Conservation (phyloP, 2,888 invertebrate genomes). For the Quadroppia sp. region DNA sequence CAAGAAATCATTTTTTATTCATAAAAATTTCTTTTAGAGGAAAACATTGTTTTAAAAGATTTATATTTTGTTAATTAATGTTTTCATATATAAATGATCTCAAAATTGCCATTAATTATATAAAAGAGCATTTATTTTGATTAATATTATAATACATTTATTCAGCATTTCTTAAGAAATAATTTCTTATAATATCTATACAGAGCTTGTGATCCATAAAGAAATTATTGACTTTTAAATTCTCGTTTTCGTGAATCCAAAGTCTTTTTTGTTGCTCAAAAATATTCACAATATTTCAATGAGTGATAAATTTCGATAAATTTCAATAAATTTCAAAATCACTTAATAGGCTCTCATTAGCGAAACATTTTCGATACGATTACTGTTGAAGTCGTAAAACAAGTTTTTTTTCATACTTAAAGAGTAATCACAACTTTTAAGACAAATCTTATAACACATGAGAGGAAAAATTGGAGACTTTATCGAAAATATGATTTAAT, state of each 20-base stretch:
- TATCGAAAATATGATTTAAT: too few relatives aligned
- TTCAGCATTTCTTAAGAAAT: too few relatives aligned
- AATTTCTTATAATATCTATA: too few relatives aligned
- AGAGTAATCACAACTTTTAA: not conserved
- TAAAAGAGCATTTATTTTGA: not conserved
- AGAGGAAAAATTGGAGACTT: too few relatives aligned
- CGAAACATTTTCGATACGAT: slow-evolving; percentile 10
- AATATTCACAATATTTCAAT: not conserved
- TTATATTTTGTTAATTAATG: not conserved
- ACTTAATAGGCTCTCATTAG: slow-evolving; percentile 33
- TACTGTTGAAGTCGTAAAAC: not conserved
- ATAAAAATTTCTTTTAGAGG: not conserved
- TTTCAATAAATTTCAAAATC: too few relatives aligned
- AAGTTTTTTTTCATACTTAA: too few relatives aligned
- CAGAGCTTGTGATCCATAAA: not conserved
- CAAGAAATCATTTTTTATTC: not conserved
- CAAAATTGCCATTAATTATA: not conserved
- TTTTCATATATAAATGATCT: not conserved
- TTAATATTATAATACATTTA: too few relatives aligned
- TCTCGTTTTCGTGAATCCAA: not conserved
- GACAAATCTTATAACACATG: not conserved
- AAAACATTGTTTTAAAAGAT: not conserved
- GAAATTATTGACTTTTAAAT: slow-evolving; percentile 6
- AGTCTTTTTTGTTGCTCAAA: not conserved
- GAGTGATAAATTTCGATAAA: slow-evolving; percentile 38